These are phyloP conservation scores for Lagocephalus sceleratus DNA, from an alignment of 2,797 vertebrate species.

Conservation along the genomic window DNA sequence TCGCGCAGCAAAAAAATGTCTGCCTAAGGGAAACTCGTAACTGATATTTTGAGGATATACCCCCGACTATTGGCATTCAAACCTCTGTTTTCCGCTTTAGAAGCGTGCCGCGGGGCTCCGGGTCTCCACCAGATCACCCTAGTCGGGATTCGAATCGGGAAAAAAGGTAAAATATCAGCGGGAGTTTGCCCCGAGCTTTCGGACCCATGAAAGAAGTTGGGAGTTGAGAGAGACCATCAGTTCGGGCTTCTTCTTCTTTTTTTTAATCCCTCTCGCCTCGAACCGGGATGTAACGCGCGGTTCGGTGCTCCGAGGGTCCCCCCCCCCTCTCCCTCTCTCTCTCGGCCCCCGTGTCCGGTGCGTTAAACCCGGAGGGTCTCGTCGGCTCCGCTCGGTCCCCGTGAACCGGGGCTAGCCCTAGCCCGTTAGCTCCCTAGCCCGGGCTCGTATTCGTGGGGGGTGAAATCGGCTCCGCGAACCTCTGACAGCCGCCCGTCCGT, in stretches of 20 bases:
- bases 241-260: too few relatives aligned
- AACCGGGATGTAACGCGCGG: slow-evolving; percentile 1
- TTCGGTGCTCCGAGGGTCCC: neutral
- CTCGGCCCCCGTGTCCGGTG: slow-evolving; percentile 29
- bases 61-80: slow-evolving; percentile 47
- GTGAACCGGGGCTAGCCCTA: slow-evolving; percentile 47
- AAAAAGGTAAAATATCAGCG: slow-evolving; percentile 80
- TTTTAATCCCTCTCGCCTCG: slow-evolving; percentile 10
- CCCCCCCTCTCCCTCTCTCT: too few relatives aligned
- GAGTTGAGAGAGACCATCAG: slow-evolving; percentile 72
- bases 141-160: slow-evolving; percentile 82
- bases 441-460: neutral
- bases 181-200: slow-evolving; percentile 64
- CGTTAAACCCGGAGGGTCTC: slow-evolving; percentile 29
- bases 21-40: slow-evolving; percentile 96
- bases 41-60: slow-evolving; percentile 84
- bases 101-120: slow-evolving; percentile 53
- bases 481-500: slow-evolving; percentile 20
- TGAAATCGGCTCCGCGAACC: slow-evolving; percentile 9
- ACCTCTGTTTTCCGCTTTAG: slow-evolving; percentile 36
- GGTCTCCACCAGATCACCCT: slow-evolving; percentile 78
- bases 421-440: slow-evolving; percentile 35
- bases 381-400: slow-evolving; percentile 26
- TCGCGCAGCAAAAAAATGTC: slow-evolving; percentile 92
- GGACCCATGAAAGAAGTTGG: slow-evolving; percentile 80